A percentile compares a stretch with the other conserved stretches of the same genome.
Conservation (phyloP, 2,888 invertebrate genomes). For the Amphipyra berbera region DNA sequence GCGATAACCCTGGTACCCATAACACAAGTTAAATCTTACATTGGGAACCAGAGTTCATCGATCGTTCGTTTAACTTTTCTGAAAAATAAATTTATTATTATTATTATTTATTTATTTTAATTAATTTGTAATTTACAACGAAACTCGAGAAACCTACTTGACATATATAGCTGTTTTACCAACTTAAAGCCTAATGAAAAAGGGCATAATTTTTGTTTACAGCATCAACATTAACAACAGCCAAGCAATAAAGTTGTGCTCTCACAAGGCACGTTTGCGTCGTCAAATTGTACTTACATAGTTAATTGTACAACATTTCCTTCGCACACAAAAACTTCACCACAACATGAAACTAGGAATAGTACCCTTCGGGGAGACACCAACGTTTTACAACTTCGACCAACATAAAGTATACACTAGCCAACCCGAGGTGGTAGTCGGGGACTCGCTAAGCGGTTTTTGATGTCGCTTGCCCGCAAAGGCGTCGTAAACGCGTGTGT, state of each 20-base stretch:
- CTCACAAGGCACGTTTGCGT: conserved; percentile 61
- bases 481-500: conserved; percentile 75
- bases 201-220: conserved; percentile 56
- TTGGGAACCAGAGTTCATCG: too few relatives aligned
- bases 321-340: conserved; percentile 63
- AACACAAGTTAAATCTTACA: too few relatives aligned
- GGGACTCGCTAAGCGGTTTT: conserved; percentile 80
- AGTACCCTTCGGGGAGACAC: conserved; percentile 62
- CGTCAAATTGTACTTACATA: conserved; percentile 67
- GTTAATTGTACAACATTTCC: conserved; percentile 63
- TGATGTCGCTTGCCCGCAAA: conserved; percentile 75
- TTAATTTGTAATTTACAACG: conserved; percentile 1
- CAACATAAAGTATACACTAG: conserved; percentile 70
- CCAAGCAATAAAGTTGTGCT: conserved; percentile 55
- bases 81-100: too few relatives aligned
- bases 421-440: conserved; percentile 70
- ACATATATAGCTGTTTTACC: conserved; percentile 25
- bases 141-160: conserved; percentile 30
- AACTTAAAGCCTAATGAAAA: conserved; percentile 53
- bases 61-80: too few relatives aligned
- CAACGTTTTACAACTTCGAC: conserved; percentile 70
- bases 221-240: conserved; percentile 55
- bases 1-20: too few relatives aligned
- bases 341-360: conserved; percentile 63
- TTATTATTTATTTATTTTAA: background rate